Conservation (phyloP, 2,797 vertebrate species). For the Lates japonicus region DNA sequence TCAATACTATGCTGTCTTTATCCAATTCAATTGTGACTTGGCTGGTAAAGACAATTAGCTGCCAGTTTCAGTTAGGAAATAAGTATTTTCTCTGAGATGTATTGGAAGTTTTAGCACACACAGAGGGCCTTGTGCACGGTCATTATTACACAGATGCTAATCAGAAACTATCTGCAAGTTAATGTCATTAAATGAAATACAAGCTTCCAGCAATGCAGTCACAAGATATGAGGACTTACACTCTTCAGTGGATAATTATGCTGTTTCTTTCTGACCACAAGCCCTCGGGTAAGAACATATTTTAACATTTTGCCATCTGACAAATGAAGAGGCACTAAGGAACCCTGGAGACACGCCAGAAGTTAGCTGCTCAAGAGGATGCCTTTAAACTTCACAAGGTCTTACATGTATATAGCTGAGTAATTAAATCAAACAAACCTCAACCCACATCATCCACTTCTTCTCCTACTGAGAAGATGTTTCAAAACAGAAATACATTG, state of each 20-base stretch:
- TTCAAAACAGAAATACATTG: neutral
- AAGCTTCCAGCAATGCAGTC: constrained; percentile 17
- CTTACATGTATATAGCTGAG: constrained; percentile 19
- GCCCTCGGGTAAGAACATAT: constrained; percentile 39
- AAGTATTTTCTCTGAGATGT: constrained; percentile 44
- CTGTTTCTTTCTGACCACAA: constrained; percentile 24
- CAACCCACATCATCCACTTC: neutral
- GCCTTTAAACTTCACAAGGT: constrained; percentile 45
- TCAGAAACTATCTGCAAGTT: constrained; percentile 22
- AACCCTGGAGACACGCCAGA: constrained; percentile 22
- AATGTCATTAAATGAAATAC: constrained; percentile 46
- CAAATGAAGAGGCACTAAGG: constrained; percentile 30
- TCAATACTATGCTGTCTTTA: constrained; percentile 75
- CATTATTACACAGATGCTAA: constrained; percentile 39
- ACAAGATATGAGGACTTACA: constrained; percentile 6
- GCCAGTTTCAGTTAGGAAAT: constrained; percentile 54
- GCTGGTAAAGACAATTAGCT: constrained; percentile 58
- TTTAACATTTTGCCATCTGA: constrained; percentile 44
- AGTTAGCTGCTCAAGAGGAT: constrained; percentile 12
- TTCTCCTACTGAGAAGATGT: neutral
- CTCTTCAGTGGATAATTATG: constrained; percentile 20
- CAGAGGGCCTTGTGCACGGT: neutral
- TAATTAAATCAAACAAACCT: constrained; percentile 6
- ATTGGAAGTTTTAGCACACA: constrained; percentile 41
- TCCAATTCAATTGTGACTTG: constrained; percentile 57